Percentiles rank a stretch among this genome's conserved stretches.
Evolutionary conservation across 2,113 vertebrate species (phyloP).

Genomic region (Antennarius striatus): DNA sequence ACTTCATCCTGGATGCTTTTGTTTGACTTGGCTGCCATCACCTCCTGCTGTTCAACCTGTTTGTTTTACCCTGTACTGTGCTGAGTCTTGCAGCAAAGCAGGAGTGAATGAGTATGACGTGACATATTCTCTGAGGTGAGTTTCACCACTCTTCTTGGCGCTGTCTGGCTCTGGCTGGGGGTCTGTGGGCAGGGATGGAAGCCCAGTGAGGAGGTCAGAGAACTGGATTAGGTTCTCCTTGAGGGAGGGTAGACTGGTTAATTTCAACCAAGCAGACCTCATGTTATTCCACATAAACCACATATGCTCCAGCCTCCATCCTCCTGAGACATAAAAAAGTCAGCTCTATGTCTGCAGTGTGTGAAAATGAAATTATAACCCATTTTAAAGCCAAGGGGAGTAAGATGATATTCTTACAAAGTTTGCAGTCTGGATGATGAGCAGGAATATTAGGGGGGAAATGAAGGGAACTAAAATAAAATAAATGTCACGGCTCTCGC

Average conservation of each 20-base stretch:
- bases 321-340: not conserved
- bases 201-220: not conserved
- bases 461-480: conserved; percentile 33
- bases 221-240: not conserved
- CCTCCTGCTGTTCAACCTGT: conserved; percentile 43
- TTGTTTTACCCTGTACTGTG: conserved; percentile 45
- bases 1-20: conserved; percentile 4
- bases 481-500: conserved; percentile 15
- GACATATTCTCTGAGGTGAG: conserved; percentile 46
- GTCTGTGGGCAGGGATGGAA: conserved; percentile 12
- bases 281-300: conserved; percentile 26
- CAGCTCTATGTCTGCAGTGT: too few relatives aligned
- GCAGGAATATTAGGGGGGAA: conserved; percentile 10
- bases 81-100: too few relatives aligned
- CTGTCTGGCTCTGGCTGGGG: conserved; percentile 8
- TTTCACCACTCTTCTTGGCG: conserved; percentile 34
- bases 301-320: conserved; percentile 6
- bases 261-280: conserved; percentile 19
- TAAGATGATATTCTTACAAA: not conserved
- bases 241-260: conserved; percentile 15
- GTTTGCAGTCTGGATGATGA: conserved; percentile 10
- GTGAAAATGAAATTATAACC: not conserved
- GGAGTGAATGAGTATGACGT: conserved; percentile 11
- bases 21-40: conserved; percentile 27
- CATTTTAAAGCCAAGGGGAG: conserved; percentile 13